These are phyloP conservation scores for Agrilus biguttatus DNA, from an alignment of 2,888 invertebrate genomes.

Conservation along the genomic window DNA sequence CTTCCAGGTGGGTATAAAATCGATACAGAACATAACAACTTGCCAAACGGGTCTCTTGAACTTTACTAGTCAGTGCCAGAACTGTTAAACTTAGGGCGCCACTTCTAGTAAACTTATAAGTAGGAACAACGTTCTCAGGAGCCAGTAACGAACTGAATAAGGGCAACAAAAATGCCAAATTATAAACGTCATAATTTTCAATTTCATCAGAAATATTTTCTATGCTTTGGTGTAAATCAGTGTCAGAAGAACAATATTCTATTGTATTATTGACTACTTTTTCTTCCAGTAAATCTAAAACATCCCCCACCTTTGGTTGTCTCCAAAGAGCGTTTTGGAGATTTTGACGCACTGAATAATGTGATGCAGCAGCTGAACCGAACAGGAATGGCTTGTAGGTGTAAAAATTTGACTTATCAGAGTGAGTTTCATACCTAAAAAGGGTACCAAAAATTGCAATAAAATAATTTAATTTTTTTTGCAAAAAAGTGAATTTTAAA, in stretches of 20 bases:
- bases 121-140: conserved; percentile 59
- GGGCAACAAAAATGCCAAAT: conserved; percentile 70
- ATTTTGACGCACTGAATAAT: conserved; percentile 54
- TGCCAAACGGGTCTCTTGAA: conserved; percentile 50
- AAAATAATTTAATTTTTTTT: background rate
- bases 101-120: conserved; percentile 51
- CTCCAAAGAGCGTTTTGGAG: conserved; percentile 46
- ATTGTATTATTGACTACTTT: conserved; percentile 53
- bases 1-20: conserved; percentile 62
- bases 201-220: conserved; percentile 2
- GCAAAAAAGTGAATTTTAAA: conserved; percentile 19
- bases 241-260: conserved; percentile 44
- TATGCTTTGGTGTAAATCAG: conserved; percentile 18
- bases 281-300: conserved; percentile 54
- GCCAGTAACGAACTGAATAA: conserved; percentile 59
- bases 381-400: conserved; percentile 60
- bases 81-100: conserved; percentile 59
- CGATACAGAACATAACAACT: conserved; percentile 61
- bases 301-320: conserved; percentile 57
- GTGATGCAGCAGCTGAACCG: conserved; percentile 66
- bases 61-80: conserved; percentile 53
- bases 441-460: background rate
- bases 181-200: conserved; percentile 44
- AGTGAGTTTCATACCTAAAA: conserved; percentile 21
- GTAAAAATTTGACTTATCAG: conserved; percentile 22